These are phyloP conservation scores for Palythoa heliodiscus DNA, from an alignment of 92 coral and sea anemone genomes.

Conservation along the genomic window DNA sequence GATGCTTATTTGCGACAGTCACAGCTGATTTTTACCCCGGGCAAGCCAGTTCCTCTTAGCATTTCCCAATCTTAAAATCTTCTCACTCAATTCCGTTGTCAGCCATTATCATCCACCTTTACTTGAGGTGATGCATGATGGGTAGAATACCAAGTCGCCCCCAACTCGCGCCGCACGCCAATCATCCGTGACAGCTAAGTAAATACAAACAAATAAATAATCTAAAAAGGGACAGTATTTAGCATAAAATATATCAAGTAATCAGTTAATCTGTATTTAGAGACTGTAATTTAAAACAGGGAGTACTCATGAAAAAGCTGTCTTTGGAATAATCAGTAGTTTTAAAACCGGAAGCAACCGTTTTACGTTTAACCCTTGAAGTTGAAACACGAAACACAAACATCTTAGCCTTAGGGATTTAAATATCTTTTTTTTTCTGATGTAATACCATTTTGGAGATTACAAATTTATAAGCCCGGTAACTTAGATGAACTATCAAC, in stretches of 20 bases:
- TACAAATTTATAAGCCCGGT: neutral
- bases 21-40: neutral
- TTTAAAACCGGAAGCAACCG: neutral
- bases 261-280: neutral
- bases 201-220: constrained; percentile 76
- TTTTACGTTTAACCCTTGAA: neutral
- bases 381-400: neutral
- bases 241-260: neutral
- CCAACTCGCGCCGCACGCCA: constrained; percentile 50
- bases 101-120: constrained; percentile 89
- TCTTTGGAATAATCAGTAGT: too few species aligned
- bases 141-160: constrained; percentile 61
- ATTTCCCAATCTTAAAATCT: constrained; percentile 67
- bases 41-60: constrained; percentile 46
- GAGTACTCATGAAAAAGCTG: neutral
- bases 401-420: neutral
- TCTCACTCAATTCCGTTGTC: constrained; percentile 59
- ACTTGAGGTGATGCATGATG: constrained; percentile 69
- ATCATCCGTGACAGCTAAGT: constrained; percentile 65
- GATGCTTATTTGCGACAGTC: neutral
- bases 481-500: neutral
- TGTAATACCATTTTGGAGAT: neutral
- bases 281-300: neutral
- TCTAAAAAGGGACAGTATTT: neutral
- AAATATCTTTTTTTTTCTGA: constrained; percentile 14